Evolutionary conservation across 2,797 vertebrate species (phyloP), one percentile per base, ranked within the genome.

Genomic region (Nannoperca australis): DNA sequence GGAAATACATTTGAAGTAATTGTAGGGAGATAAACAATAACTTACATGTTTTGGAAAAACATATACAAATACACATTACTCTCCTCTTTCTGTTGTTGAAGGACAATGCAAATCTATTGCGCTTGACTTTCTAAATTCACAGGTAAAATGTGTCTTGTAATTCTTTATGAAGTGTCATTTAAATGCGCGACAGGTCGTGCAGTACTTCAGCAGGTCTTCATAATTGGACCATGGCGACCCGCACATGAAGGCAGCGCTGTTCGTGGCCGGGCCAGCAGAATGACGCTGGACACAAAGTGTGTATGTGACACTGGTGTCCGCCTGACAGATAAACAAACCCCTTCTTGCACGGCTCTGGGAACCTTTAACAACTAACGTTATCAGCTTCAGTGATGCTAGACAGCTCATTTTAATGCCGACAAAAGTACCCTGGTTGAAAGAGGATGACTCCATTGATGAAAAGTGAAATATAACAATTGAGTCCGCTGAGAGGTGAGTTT

Each of bases 291-390:
- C 81, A 38, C 44, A 10, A 53, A 32, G 65, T n/a, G 69, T 18
- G 58, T 14, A 51, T 47, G 76, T 59, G 84, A 74, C 84, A 58
- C 73, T 27, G 71, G 22, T 15, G 60, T 51, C 68, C 13, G 63
- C 54, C 68, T 76, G 77, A 72, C 83, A 88, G 40, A 89, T 89
- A 92, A 92, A 93, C 90, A 91, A 89, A 88, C 85, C 66, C 44
- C 36, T 32, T 44, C 20, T 9, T 45, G 73, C 70, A 12, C 59
- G 86, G 80, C 63, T 76, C 27, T 2, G 0, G 17, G 81, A 70
- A 84, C 70, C 63, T 76, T 63, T 76, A 71, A 82, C 71, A 9
- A 58, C 24, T 40, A 45, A n/a, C 61, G 2, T 5, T 36, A 44
- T 4, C 45, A 6, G 4, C 4, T 9, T 56, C 67, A 2, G 42